Evolutionary conservation across 2,113 vertebrate species (phyloP).

Genomic region (Irena cyanogastra): DNA sequence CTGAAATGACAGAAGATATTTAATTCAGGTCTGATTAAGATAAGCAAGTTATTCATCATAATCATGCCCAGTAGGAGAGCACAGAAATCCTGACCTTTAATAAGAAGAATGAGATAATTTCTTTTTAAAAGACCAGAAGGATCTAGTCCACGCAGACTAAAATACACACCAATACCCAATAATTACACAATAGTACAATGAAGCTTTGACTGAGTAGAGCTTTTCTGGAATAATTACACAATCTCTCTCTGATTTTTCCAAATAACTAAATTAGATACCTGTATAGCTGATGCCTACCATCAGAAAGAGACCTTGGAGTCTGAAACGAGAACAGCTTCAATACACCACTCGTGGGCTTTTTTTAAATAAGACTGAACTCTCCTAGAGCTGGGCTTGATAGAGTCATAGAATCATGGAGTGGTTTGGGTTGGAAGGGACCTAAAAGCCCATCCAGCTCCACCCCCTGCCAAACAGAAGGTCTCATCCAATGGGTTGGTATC

Average conservation of each 20-base stretch:
- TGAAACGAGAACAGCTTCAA: neutral
- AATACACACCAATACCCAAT: neutral
- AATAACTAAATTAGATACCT: neutral
- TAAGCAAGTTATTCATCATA: slow-evolving; percentile 36
- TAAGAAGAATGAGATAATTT: neutral
- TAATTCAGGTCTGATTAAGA: slow-evolving; percentile 52
- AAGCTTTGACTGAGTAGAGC: neutral
- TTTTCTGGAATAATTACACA: neutral
- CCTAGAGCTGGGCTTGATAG: neutral
- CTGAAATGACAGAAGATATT: slow-evolving; percentile 39
- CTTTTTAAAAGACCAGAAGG: neutral
- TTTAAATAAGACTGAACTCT: neutral
- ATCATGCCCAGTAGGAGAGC: slow-evolving; percentile 16
- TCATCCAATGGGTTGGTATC: fast-evolving
- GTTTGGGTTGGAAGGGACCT: neutral
- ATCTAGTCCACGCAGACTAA: neutral
- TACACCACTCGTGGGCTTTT: neutral
- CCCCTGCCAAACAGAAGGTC: neutral
- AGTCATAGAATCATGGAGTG: neutral
- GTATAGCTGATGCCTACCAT: neutral
- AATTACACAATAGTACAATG: neutral
- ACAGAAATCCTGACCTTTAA: slow-evolving; percentile 45
- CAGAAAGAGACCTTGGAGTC: neutral
- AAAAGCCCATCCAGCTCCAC: neutral
- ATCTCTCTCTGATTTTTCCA: neutral